These are phyloP conservation scores for Lerista edwardsae DNA, from an alignment of 2,797 vertebrate genomes.

Conservation along the genomic window DNA sequence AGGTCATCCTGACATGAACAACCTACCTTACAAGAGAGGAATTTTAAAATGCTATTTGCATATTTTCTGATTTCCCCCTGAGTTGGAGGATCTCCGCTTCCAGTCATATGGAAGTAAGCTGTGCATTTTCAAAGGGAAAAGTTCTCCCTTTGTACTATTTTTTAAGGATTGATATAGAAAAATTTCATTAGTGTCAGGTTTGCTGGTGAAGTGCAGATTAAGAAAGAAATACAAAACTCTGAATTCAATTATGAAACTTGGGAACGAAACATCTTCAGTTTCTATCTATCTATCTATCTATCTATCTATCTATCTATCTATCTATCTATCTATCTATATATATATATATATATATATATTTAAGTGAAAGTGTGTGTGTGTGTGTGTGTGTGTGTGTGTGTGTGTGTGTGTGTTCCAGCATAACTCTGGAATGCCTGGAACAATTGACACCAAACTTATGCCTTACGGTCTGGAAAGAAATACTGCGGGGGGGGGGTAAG, in stretches of 20 bases:
- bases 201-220: slow-evolving; percentile 37
- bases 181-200: slow-evolving; percentile 47
- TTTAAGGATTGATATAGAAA: slow-evolving; percentile 30
- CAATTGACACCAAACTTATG: too few relatives aligned
- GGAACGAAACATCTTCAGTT: not conserved
- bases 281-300: not conserved
- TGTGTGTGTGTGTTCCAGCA: too few relatives aligned
- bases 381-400: too few relatives aligned
- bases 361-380: too few relatives aligned
- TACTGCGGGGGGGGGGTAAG: too few relatives aligned
- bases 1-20: slow-evolving; percentile 56
- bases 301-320: too few relatives aligned
- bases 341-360: too few relatives aligned
- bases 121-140: slow-evolving; percentile 40
- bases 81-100: slow-evolving; percentile 30
- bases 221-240: not conserved
- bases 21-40: slow-evolving; percentile 47
- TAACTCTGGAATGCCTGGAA: too few relatives aligned
- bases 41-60: slow-evolving; percentile 51
- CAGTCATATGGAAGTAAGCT: slow-evolving; percentile 45
- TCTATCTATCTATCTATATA: too few relatives aligned
- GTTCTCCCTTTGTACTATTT: slow-evolving; percentile 35
- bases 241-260: slow-evolving; percentile 7
- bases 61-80: slow-evolving; percentile 48
- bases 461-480: too few relatives aligned